Percentiles rank a stretch among this genome's conserved stretches.
These are phyloP conservation scores for Vidua chalybeata DNA, from an alignment of 2,113 vertebrate species.

Conservation along the genomic window DNA sequence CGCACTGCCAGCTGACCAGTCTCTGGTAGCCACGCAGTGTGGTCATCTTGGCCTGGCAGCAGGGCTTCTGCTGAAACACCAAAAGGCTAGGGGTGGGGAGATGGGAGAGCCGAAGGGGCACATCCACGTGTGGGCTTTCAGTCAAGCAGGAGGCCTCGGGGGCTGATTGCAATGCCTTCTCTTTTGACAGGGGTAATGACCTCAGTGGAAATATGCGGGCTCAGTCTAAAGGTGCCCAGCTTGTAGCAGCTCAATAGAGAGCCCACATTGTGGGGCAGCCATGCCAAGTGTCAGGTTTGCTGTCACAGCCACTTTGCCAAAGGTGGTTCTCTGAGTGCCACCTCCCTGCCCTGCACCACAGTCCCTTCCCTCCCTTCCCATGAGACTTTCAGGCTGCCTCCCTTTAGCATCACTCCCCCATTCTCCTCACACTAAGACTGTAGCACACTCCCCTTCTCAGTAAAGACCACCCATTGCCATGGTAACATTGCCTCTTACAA, in stretches of 20 bases:
- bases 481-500: conserved; percentile 60
- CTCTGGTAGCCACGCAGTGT: background rate
- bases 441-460: conserved; percentile 1
- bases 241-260: background rate
- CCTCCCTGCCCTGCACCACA: background rate
- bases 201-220: background rate
- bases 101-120: background rate
- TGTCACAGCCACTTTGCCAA: background rate
- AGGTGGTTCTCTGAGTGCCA: background rate
- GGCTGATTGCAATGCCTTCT: background rate
- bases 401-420: background rate
- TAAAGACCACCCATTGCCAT: conserved; percentile 67
- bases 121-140: background rate
- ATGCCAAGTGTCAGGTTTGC: background rate
- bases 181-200: background rate
- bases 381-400: background rate
- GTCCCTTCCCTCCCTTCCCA: background rate
- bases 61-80: background rate
- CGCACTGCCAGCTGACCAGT: background rate
- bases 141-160: rapidly evolving
- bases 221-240: background rate
- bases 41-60: background rate
- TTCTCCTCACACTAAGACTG: background rate
- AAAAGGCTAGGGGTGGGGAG: background rate
- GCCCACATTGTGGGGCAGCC: background rate